Base-by-base conservation (phyloP, 2,113 vertebrate genomes). In the Xiphias gladius region DNA sequence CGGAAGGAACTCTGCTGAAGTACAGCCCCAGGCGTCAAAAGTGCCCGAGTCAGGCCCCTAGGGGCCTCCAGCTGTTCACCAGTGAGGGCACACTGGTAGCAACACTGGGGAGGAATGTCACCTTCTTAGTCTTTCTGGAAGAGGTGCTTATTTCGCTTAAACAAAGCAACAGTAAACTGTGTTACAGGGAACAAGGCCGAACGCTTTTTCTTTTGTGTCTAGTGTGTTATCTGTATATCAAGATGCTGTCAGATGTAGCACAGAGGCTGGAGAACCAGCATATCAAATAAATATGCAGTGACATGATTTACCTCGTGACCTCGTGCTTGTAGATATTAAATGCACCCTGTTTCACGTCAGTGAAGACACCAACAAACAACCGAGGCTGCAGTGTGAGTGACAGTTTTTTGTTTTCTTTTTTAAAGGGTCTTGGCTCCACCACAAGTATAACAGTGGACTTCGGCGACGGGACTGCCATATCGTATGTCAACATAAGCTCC, bases 361-460 rank as follows among this genome's bases (percentile, higher is more conserved):
- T 8, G 2, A 70, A 48, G 81, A 73, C 69, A 30, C 20, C 39
- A 46, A 52, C 35, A 71, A 63, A 85, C 62, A 80, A 17, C 58
- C 26, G 64, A 65, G 37, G 54, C 55, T 59, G 2, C n/a, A 32
- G 37, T 26, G 17, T 76, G 83, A 89, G 22, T 88, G 75, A 88
- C 72, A 73, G 43, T 39, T 12, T 80, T 85, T 82, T 79, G 12
- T 78, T 77, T 78, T 71, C 73, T 2, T 55, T 35, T 35, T 35
- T 85, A 64, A 88, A 98, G 97, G 97, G 97, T 73, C 97, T 97
- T 8, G 92, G 97, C 46, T 97, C 97, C 73, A 96, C 94, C 74
- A 97, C 97, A 2, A 96, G 97, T 69, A 95, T 98, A 69, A 97
- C 96, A 3, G 95, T 98, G 92, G 97, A 98, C 85, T 98, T 98